Conservation (phyloP, 1,140 invertebrate genomes). For the Gryllus bimaculatus region DNA sequence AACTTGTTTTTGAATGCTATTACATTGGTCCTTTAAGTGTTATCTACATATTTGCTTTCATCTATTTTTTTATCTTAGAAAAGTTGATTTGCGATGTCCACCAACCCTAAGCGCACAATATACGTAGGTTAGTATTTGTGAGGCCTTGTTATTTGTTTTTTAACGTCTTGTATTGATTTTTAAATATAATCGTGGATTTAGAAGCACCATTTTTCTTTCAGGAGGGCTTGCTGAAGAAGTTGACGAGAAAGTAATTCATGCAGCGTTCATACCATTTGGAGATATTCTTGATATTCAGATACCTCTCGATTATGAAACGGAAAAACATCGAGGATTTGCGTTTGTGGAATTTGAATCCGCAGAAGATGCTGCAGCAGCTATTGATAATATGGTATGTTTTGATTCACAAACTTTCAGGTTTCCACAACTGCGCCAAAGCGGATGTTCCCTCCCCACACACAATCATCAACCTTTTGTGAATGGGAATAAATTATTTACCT, state of each 20-base stretch:
- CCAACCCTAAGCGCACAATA: neutral
- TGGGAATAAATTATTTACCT: too few species aligned
- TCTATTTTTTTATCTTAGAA: too few species aligned
- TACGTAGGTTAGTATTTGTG: neutral
- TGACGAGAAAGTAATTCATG: slow-evolving; percentile 88
- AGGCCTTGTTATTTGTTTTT: neutral
- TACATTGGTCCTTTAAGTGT: too few species aligned
- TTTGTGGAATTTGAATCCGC: slow-evolving; percentile 95
- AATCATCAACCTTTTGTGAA: too few species aligned
- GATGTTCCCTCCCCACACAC: too few species aligned
- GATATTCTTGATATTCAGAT: slow-evolving; percentile 96
- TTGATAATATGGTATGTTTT: slow-evolving; percentile 90
- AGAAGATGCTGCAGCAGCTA: slow-evolving; percentile 92
- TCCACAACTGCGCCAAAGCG: neutral
- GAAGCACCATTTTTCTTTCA: slow-evolving; percentile 24
- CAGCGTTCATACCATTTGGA: slow-evolving; percentile 96
- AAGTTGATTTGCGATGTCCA: neutral
- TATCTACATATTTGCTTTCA: too few species aligned
- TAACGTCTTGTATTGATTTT: neutral
- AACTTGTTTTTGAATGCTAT: too few species aligned
- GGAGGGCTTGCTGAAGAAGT: slow-evolving; percentile 96
- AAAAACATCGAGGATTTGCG: slow-evolving; percentile 94
- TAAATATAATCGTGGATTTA: neutral
- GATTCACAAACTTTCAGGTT: neutral
- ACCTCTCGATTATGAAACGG: slow-evolving; percentile 94